Conservation (phyloP, 2,888 invertebrate genomes). For the Drosophila mettleri region DNA sequence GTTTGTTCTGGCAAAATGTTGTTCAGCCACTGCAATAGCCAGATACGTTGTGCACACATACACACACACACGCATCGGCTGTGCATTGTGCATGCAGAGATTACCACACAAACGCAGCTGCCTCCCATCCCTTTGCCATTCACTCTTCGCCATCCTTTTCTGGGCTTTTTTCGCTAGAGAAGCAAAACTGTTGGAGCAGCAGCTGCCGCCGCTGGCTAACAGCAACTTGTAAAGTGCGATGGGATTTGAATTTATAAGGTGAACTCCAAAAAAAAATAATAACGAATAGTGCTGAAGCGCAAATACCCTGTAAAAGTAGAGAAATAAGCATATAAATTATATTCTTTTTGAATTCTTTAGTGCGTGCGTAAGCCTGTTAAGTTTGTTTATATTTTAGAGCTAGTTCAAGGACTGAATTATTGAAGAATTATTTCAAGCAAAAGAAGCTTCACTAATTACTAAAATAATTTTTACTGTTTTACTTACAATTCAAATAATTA, state of each 20-base stretch:
- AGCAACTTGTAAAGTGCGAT: slow-evolving; percentile 44
- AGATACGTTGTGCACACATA: slow-evolving; percentile 37
- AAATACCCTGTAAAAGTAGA: neutral
- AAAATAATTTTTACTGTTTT: too few relatives aligned
- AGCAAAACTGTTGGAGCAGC: slow-evolving; percentile 45
- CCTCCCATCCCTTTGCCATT: neutral
- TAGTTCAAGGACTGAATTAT: too few relatives aligned
- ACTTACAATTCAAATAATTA: too few relatives aligned
- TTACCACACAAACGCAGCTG: slow-evolving; percentile 62
- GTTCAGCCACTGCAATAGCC: slow-evolving; percentile 24
- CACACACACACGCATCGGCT: slow-evolving; percentile 34
- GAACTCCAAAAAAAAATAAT: slow-evolving; percentile 2
- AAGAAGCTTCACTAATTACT: too few relatives aligned
- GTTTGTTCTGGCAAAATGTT: slow-evolving; percentile 48
- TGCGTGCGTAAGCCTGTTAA: too few relatives aligned
- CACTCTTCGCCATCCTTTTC: slow-evolving; percentile 12
- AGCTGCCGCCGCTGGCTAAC: slow-evolving; percentile 34
- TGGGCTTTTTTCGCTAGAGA: slow-evolving; percentile 42
- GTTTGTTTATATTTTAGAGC: too few relatives aligned
- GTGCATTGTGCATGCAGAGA: slow-evolving; percentile 69
- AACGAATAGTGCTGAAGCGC: neutral
- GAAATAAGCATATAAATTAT: too few relatives aligned
- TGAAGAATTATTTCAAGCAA: too few relatives aligned
- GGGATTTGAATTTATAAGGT: slow-evolving; percentile 45
- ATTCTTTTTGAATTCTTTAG: too few relatives aligned